Percentiles rank a stretch among this genome's conserved stretches.
These are phyloP conservation scores for Pagrus major DNA, from an alignment of 2,113 vertebrate genomes.

Conservation along the genomic window DNA sequence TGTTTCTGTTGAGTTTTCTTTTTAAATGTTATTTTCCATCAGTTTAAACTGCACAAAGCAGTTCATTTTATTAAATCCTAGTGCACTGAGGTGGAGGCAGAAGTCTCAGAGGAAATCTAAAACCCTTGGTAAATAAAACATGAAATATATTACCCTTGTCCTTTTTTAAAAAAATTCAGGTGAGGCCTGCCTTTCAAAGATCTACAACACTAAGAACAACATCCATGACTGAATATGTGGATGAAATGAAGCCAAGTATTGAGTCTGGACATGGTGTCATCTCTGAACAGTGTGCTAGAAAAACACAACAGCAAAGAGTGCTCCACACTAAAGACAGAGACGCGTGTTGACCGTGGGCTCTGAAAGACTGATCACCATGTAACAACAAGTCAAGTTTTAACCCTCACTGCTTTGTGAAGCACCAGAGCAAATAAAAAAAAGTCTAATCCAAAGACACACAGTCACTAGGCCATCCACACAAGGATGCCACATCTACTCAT, in stretches of 20 bases:
- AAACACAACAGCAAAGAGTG: neutral
- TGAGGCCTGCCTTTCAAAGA: too few relatives aligned
- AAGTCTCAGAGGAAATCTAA: too few relatives aligned
- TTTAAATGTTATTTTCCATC: neutral
- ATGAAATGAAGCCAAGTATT: neutral
- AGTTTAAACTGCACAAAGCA: neutral
- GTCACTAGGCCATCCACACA: neutral
- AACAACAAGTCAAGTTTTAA: neutral
- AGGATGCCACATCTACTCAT: constrained; percentile 29
- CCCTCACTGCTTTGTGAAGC: neutral
- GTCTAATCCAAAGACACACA: constrained; percentile 36
- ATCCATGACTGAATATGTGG: neutral
- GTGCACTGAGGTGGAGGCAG: too few relatives aligned
- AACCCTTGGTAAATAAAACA: neutral
- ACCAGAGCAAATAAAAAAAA: constrained; percentile 3
- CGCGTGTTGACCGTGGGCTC: neutral
- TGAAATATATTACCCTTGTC: too few relatives aligned
- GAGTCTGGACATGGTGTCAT: neutral
- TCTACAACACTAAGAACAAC: neutral
- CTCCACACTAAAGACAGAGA: neutral
- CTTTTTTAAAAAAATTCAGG: too few relatives aligned
- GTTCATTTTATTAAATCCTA: neutral
- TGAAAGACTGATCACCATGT: neutral
- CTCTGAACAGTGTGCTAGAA: neutral
- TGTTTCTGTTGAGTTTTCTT: too few relatives aligned